Evolutionary conservation across 2,888 invertebrate genomes (phyloP).

Genomic region (Dastarcus helophoroides): DNA sequence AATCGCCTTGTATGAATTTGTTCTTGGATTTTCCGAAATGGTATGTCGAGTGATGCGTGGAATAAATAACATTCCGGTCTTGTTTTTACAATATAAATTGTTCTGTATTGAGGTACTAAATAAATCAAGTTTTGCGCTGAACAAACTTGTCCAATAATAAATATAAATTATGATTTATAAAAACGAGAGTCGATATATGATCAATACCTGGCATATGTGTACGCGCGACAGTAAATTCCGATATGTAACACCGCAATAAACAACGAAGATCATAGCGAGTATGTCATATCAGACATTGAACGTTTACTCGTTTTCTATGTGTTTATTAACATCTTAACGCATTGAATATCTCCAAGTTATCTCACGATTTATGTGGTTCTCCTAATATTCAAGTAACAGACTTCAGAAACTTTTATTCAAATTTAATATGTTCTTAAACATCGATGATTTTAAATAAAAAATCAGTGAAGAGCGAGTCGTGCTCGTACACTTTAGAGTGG

Average conservation of each 20-base stretch:
- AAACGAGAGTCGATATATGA: constrained; percentile 24
- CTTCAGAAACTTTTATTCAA: no score
- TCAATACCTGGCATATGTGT: constrained; percentile 32
- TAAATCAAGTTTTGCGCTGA: background rate
- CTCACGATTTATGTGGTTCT: background rate
- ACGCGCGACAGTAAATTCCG: constrained; percentile 31
- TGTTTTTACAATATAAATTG: no score
- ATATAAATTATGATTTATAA: constrained; percentile 1
- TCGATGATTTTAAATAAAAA: no score
- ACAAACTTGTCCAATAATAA: background rate
- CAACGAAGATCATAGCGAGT: constrained; percentile 29
- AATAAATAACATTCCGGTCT: no score
- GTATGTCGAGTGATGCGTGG: no score
- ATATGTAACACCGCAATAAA: constrained; percentile 29
- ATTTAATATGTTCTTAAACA: no score
- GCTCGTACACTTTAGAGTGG: no score
- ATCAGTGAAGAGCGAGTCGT: no score
- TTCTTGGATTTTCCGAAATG: no score
- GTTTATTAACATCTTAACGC: background rate
- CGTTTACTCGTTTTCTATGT: background rate
- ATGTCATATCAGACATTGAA: constrained; percentile 11
- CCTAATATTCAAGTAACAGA: background rate
- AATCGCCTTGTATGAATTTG: no score
- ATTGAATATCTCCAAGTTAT: constrained; percentile 1
- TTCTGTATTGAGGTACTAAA: background rate